Evolutionary conservation across 2,113 vertebrate genomes (phyloP).

Genomic region (Cyprinodon brontotheroides): DNA sequence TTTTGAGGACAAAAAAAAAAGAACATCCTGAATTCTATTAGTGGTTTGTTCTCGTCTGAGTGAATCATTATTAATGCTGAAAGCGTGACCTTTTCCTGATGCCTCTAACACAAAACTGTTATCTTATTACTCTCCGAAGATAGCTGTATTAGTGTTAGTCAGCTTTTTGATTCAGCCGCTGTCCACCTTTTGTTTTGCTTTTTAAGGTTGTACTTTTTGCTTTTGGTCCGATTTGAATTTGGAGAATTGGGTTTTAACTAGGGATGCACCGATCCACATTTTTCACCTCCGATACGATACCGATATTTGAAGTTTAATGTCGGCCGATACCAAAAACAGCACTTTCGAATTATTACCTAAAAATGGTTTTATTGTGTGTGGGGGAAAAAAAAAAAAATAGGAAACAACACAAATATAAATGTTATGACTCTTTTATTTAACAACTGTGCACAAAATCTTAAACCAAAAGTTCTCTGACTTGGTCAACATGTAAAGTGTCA

Average conservation of each 20-base stretch:
- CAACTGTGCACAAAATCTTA: too few species aligned
- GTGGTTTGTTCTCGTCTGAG: conserved; percentile 28
- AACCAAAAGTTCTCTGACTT: too few species aligned
- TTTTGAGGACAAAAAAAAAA: conserved; percentile 61
- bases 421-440: too few species aligned
- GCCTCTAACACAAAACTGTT: conserved; percentile 35
- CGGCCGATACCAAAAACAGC: too few species aligned
- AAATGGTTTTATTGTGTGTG: background rate
- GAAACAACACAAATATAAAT: too few species aligned
- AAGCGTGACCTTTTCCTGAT: conserved; percentile 21
- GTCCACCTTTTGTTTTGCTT: background rate
- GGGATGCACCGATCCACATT: too few species aligned
- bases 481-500: too few species aligned
- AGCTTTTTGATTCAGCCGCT: background rate
- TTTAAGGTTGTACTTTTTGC: conserved; percentile 17
- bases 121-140: conserved; percentile 34
- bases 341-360: background rate
- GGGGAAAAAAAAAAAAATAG: too few species aligned
- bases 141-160: conserved; percentile 7
- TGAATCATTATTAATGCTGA: conserved; percentile 55
- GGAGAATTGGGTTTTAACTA: background rate
- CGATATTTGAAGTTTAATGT: too few species aligned
- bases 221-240: background rate
- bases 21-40: conserved; percentile 67
- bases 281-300: too few species aligned